Conservation (phyloP, 2,888 invertebrate species). For the Parthenolecanium corni region DNA sequence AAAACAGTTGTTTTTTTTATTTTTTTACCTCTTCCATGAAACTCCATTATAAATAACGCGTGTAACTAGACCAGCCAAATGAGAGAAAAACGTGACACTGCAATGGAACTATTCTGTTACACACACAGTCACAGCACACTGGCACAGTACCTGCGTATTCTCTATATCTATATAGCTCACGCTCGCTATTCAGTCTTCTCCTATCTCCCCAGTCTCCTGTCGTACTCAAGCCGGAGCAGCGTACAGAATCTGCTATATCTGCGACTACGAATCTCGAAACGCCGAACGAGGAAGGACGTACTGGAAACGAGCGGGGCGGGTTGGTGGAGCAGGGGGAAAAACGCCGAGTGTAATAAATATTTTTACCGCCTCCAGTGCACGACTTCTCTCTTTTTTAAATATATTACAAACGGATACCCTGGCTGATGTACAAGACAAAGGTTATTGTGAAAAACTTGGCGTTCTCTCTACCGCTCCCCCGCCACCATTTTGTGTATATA, state of each 20-base stretch:
- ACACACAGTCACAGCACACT: not conserved
- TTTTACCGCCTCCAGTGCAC: conserved; percentile 29
- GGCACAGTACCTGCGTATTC: no score
- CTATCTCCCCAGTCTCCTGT: no score
- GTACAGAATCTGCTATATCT: no score
- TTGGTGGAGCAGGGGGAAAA: not conserved
- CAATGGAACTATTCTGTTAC: conserved; percentile 22
- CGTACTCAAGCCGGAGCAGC: no score
- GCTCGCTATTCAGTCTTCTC: no score
- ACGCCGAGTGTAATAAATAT: conserved; percentile 27
- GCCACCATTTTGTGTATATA: no score
- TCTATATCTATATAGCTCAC: no score
- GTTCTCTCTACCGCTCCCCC: no score
- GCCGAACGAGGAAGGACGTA: no score
- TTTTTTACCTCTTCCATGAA: not conserved
- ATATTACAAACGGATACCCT: conserved; percentile 6
- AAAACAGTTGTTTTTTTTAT: conserved; percentile 8
- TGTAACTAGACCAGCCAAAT: conserved; percentile 27
- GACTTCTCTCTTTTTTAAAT: conserved; percentile 6
- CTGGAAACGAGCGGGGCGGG: no score
- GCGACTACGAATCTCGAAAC: conserved; percentile 14
- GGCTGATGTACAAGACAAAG: conserved; percentile 22
- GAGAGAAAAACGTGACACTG: conserved; percentile 24
- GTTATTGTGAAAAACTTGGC: not conserved
- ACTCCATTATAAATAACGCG: conserved; percentile 25